Evolutionary conservation across 2,797 vertebrate genomes (phyloP).

Genomic region (Hoplostethus mediterraneus): DNA sequence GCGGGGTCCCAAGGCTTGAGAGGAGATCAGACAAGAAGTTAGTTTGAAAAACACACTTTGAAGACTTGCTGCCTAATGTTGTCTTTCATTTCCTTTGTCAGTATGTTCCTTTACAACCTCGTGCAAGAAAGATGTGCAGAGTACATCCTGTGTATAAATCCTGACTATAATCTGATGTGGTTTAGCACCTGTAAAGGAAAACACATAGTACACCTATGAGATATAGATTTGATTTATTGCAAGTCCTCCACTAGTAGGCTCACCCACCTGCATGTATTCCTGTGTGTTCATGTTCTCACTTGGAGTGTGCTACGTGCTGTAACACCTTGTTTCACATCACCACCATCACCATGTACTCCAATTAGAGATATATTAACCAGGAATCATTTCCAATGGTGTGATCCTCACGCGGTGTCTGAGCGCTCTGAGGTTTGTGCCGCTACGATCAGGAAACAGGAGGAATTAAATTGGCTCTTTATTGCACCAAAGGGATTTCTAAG

Average conservation of each 20-base stretch:
- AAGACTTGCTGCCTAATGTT: too few relatives aligned
- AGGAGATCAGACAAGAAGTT: too few relatives aligned
- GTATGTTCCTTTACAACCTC: too few relatives aligned
- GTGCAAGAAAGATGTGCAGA: too few relatives aligned
- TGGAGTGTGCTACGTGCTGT: slow-evolving; percentile 17
- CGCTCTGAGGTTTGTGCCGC: too few relatives aligned
- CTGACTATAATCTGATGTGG: not conserved
- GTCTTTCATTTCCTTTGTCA: too few relatives aligned
- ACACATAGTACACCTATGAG: not conserved
- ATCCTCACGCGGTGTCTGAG: not conserved
- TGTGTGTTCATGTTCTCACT: slow-evolving; percentile 17
- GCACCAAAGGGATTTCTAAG: too few relatives aligned
- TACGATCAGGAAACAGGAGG: slow-evolving; percentile 1
- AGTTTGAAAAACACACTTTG: too few relatives aligned
- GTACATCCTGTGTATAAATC: too few relatives aligned
- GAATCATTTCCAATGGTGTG: slow-evolving; percentile 40
- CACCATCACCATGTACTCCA: slow-evolving; percentile 10
- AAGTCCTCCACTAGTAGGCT: slow-evolving; percentile 1
- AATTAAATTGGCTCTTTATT: not conserved
- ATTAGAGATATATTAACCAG: slow-evolving; percentile 44
- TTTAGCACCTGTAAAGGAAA: not conserved
- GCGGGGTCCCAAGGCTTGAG: too few relatives aligned
- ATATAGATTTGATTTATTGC: slow-evolving; percentile 29
- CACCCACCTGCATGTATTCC: slow-evolving; percentile 4
- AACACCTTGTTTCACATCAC: slow-evolving; percentile 34